Evolutionary conservation across 1,140 invertebrate species (phyloP).

Genomic region (Heliconius eleuchia): DNA sequence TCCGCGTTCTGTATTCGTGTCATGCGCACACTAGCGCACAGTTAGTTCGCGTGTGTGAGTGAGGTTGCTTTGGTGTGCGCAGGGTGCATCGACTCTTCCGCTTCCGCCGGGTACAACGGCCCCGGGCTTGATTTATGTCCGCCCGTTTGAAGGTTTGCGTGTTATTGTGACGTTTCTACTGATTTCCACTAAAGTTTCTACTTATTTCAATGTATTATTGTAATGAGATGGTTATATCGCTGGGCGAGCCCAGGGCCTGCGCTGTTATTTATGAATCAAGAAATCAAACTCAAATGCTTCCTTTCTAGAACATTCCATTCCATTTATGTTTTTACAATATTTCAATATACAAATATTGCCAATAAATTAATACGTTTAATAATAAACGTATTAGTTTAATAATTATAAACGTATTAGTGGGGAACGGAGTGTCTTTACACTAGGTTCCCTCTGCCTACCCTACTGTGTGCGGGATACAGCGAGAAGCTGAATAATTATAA

Average conservation of each 20-base stretch:
- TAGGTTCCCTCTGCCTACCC: too few relatives aligned
- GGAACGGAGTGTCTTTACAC: too few relatives aligned
- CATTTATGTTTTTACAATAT: not conserved
- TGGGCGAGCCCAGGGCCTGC: constrained; percentile 4
- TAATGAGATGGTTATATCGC: constrained; percentile 36
- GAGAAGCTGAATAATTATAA: not conserved
- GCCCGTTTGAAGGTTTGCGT: constrained; percentile 72
- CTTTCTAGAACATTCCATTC: not conserved
- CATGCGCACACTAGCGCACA: constrained; percentile 49
- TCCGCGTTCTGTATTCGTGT: constrained; percentile 71
- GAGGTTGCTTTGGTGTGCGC: constrained; percentile 44
- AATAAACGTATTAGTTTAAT: too few relatives aligned
- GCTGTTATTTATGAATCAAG: not conserved
- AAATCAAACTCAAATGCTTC: not conserved
- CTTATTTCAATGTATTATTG: constrained; percentile 41
- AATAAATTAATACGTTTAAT: not conserved
- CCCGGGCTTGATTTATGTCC: constrained; percentile 70
- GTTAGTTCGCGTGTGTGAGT: constrained; percentile 31
- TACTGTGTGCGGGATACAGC: too few relatives aligned
- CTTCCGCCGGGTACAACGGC: constrained; percentile 72
- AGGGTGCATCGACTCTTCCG: constrained; percentile 78
- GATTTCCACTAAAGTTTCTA: constrained; percentile 40
- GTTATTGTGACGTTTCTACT: constrained; percentile 65
- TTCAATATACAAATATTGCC: not conserved
- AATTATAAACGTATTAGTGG: too few relatives aligned